Percentiles rank a stretch among this genome's conserved stretches.
phyloP scores from a whole-genome alignment of 2,113 vertebrate species.

The Mus spicilegus region DNA sequence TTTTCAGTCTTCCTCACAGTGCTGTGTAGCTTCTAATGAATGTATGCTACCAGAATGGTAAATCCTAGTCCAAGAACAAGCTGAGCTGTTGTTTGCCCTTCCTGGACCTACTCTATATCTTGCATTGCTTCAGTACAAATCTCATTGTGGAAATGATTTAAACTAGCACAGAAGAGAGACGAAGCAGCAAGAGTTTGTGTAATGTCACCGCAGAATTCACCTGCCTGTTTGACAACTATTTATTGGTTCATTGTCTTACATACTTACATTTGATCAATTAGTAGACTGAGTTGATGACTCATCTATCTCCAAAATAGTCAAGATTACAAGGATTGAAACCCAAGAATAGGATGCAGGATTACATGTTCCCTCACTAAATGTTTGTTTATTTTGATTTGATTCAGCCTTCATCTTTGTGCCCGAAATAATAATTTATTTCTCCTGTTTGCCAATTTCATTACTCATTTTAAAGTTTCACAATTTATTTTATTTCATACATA shows the following conservation, averaged over 20 bases:
- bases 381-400: background rate
- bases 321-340: background rate
- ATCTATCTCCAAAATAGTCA: constrained; percentile 16
- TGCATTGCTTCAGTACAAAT: background rate
- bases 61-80: background rate
- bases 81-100: background rate
- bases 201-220: background rate
- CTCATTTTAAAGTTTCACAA: constrained; percentile 22
- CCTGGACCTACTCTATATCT: background rate
- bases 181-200: background rate
- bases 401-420: background rate
- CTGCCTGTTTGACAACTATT: background rate
- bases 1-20: background rate
- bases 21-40: background rate
- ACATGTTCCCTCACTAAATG: background rate
- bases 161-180: background rate
- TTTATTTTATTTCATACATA: background rate
- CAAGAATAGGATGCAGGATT: background rate
- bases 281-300: background rate
- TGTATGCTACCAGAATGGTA: background rate
- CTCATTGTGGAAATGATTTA: background rate
- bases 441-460: background rate
- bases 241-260: background rate
- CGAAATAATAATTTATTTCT: background rate
- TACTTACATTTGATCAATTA: constrained; percentile 1